Evolutionary conservation across 2,888 invertebrate genomes (phyloP).

Genomic region (Drosophila algonquin): DNA sequence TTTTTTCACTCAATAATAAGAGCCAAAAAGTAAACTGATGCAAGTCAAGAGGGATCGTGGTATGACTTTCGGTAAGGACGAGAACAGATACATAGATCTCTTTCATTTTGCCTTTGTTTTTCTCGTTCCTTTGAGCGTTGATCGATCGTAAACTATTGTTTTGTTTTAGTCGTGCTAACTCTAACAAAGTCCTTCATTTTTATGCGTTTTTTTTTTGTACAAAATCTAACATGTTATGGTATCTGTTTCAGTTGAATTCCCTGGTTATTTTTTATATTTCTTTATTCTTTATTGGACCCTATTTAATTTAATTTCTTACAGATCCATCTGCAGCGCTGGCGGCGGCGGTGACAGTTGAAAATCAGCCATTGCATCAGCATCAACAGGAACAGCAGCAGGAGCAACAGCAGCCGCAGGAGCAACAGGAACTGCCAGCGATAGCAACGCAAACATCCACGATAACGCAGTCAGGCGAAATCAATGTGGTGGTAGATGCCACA

Average conservation of each 20-base stretch:
- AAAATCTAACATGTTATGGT: slow-evolving; percentile 2
- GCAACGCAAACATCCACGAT: slow-evolving; percentile 45
- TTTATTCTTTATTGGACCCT: background rate
- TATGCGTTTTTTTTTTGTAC: slow-evolving; percentile 4
- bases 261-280: background rate
- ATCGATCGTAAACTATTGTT: background rate
- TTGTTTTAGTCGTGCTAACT: background rate
- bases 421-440: background rate
- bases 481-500: slow-evolving; percentile 63
- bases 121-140: background rate
- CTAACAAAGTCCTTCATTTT: background rate
- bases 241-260: slow-evolving; percentile 1
- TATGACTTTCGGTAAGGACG: slow-evolving; percentile 20
- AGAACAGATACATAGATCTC: background rate
- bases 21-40: slow-evolving; percentile 2
- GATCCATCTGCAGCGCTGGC: slow-evolving; percentile 45
- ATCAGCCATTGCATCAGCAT: background rate
- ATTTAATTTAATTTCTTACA: slow-evolving; percentile 23
- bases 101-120: background rate
- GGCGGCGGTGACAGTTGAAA: background rate
- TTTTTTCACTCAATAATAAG: slow-evolving; percentile 3
- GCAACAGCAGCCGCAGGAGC: background rate
- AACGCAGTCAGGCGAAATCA: slow-evolving; percentile 45
- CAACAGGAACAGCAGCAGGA: slow-evolving; percentile 1
- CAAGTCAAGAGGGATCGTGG: slow-evolving; percentile 14